Conservation (phyloP, 2,113 vertebrate genomes). For the Pollimyrus isidori region DNA sequence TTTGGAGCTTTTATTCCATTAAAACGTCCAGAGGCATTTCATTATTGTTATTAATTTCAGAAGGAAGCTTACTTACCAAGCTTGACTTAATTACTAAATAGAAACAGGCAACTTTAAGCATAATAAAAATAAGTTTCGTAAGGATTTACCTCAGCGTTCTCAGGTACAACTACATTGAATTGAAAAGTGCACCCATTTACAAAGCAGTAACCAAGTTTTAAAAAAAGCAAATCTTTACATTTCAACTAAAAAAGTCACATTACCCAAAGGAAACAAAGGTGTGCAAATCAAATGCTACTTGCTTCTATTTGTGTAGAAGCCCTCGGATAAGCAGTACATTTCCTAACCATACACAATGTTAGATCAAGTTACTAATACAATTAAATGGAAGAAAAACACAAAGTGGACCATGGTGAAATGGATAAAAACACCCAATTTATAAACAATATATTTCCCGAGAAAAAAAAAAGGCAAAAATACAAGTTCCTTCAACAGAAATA, state of each 20-base stretch:
- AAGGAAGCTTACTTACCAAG: neutral
- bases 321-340: neutral
- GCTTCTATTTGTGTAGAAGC: neutral
- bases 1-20: slow-evolving; percentile 5
- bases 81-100: slow-evolving; percentile 7
- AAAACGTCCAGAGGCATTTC: slow-evolving; percentile 2
- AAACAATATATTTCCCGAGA: neutral
- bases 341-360: neutral
- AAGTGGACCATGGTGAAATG: neutral
- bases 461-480: neutral
- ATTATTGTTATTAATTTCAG: neutral
- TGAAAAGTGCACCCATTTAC: slow-evolving; percentile 9
- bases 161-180: slow-evolving; percentile 1
- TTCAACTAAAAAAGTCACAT: neutral
- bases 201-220: neutral
- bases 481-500: neutral
- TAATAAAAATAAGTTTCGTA: slow-evolving; percentile 3
- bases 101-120: slow-evolving; percentile 10
- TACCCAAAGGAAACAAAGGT: neutral
- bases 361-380: neutral
- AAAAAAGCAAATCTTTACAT: slow-evolving; percentile 1
- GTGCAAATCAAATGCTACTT: slow-evolving; percentile 14
- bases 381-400: neutral
- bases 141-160: slow-evolving; percentile 1
- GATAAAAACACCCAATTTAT: neutral